These are phyloP conservation scores for Pteropus alecto DNA, from an alignment of 2,113 vertebrate species.

Conservation along the genomic window DNA sequence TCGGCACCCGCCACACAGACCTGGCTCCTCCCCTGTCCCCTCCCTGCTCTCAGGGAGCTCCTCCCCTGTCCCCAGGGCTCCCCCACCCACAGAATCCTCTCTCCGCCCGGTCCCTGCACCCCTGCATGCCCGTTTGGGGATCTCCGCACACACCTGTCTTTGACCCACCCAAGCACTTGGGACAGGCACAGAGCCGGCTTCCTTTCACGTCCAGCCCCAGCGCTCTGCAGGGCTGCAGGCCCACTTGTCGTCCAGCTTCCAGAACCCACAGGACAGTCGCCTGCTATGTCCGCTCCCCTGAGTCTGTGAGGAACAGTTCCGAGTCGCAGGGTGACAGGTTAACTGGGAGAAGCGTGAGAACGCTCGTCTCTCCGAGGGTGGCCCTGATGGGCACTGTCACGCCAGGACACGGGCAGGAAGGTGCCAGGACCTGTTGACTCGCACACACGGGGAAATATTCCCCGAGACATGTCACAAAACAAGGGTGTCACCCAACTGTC, in stretches of 20 bases:
- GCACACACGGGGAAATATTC: background rate
- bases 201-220: background rate
- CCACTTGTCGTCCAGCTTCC: background rate
- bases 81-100: background rate
- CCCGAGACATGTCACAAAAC: background rate
- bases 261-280: fast-evolving
- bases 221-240: no score
- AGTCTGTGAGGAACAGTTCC: background rate
- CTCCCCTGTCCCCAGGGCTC: background rate
- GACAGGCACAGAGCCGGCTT: fast-evolving
- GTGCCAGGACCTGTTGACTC: background rate
- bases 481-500: background rate
- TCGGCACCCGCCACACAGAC: fast-evolving
- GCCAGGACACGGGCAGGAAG: background rate
- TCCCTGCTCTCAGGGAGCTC: background rate
- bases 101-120: background rate
- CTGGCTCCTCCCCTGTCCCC: background rate
- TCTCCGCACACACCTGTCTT: background rate
- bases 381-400: background rate
- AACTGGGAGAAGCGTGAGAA: fast-evolving
- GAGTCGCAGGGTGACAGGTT: fast-evolving
- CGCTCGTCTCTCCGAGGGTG: background rate
- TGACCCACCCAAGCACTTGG: no score
- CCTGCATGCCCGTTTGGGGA: background rate
- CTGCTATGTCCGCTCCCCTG: fast-evolving